A percentile compares a stretch with the other conserved stretches of the same genome.
Conservation (phyloP, 2,888 invertebrate genomes). For the Oxycera nigricornis region DNA sequence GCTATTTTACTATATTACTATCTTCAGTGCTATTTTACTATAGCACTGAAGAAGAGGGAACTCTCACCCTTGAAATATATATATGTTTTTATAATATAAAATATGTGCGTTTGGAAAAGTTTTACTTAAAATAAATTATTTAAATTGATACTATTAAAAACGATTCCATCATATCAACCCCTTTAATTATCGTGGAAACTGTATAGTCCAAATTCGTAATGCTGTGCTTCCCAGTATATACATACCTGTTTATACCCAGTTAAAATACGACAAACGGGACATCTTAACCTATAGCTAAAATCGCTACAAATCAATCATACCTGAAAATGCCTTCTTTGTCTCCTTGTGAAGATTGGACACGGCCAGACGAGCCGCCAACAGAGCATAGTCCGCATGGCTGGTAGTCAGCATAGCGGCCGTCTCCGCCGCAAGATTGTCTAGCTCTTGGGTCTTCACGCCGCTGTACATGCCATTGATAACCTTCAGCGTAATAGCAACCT, state of each 20-base stretch:
- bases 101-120: too few relatives aligned
- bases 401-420: constrained; percentile 99
- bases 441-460: constrained; percentile 95
- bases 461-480: constrained; percentile 95
- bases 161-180: too few relatives aligned
- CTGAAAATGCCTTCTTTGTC: constrained; percentile 92
- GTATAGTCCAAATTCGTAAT: too few relatives aligned
- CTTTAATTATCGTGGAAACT: too few relatives aligned
- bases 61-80: too few relatives aligned
- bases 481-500: constrained; percentile 85
- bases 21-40: too few relatives aligned
- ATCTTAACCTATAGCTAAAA: background rate
- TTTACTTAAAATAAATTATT: too few relatives aligned
- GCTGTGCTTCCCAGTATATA: too few relatives aligned
- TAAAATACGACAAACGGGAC: background rate
- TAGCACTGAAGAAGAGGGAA: too few relatives aligned
- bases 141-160: too few relatives aligned
- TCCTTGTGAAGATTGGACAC: constrained; percentile 98
- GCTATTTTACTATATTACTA: too few relatives aligned
- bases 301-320: constrained; percentile 61
- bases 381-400: constrained; percentile 95
- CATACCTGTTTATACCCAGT: background rate
- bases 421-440: constrained; percentile 98
- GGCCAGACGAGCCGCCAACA: constrained; percentile 88
- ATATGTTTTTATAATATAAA: too few relatives aligned